Evolutionary conservation across 2,888 invertebrate genomes (phyloP).

Genomic region (Volucella bombylans): DNA sequence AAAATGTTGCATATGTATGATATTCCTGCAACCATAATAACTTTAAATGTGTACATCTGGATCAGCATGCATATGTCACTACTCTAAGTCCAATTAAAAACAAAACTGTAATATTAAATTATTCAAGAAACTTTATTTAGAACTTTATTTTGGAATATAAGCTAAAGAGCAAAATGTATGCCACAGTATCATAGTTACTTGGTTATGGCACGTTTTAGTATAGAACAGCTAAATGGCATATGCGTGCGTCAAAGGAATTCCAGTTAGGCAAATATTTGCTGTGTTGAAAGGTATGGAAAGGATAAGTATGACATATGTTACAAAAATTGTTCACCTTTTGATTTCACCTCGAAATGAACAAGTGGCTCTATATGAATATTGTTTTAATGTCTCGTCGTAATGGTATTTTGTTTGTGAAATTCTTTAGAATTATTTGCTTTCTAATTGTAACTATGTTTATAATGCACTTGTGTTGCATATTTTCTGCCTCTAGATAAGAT

Average conservation of each 20-base stretch:
- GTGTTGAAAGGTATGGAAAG: constrained; percentile 32
- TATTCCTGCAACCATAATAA: no score
- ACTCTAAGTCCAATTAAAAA: no score
- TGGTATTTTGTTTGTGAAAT: constrained; percentile 50
- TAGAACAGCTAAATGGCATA: constrained; percentile 15
- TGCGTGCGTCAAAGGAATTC: constrained; percentile 58
- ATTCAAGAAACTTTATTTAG: no score
- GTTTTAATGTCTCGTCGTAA: constrained; percentile 9
- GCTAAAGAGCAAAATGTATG: background rate
- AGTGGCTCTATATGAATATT: constrained; percentile 9
- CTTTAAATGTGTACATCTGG: no score
- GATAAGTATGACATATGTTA: constrained; percentile 65
- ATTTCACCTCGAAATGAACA: constrained; percentile 59
- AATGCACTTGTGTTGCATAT: constrained; percentile 66
- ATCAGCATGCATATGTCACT: no score
- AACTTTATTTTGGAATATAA: no score
- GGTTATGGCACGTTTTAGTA: background rate
- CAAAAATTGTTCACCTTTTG: constrained; percentile 9
- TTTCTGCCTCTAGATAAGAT: constrained; percentile 62
- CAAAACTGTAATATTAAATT: no score
- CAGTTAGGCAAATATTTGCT: constrained; percentile 53
- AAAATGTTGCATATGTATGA: no score
- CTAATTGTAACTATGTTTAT: constrained; percentile 66
- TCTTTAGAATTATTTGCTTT: constrained; percentile 59
- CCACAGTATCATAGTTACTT: background rate